phyloP scores from a whole-genome alignment of 2,113 vertebrate species.

The Pungitius pungitius region DNA sequence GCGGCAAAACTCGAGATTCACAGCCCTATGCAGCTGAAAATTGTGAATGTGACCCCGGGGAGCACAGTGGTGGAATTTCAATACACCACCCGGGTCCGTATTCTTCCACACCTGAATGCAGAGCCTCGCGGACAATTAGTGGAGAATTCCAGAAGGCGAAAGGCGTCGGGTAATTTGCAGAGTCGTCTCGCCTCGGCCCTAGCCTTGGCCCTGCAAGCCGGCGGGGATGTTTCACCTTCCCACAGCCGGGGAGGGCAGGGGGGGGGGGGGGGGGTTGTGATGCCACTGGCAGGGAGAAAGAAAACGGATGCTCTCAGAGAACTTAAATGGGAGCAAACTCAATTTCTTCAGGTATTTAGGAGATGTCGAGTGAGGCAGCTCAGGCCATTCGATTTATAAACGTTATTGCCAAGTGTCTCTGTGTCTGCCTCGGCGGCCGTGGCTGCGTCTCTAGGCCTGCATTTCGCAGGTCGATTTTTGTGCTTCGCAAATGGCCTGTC shows the following conservation, averaged over 20 bases:
- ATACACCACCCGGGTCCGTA: constrained; percentile 58
- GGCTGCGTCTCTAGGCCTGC: neutral
- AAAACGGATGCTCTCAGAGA: constrained; percentile 48
- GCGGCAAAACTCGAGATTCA: constrained; percentile 63
- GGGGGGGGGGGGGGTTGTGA: neutral
- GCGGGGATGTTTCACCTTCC: constrained; percentile 63
- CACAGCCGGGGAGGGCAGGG: constrained; percentile 22
- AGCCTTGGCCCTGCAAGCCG: constrained; percentile 52
- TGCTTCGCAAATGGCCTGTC: constrained; percentile 57
- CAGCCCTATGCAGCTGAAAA: constrained; percentile 58
- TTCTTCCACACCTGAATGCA: constrained; percentile 76
- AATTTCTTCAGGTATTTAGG: constrained; percentile 65
- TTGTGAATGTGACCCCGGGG: constrained; percentile 70
- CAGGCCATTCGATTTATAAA: constrained; percentile 45
- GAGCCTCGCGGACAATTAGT: constrained; percentile 77
- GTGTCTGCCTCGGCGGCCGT: constrained; percentile 15
- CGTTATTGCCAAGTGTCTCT: constrained; percentile 47
- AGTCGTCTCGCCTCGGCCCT: constrained; percentile 54
- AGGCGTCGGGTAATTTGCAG: constrained; percentile 65
- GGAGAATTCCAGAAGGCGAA: constrained; percentile 66
- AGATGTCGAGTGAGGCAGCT: constrained; percentile 46
- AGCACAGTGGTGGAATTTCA: constrained; percentile 67
- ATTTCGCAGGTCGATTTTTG: constrained; percentile 45
- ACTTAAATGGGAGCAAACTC: constrained; percentile 59
- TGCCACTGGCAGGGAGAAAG: constrained; percentile 38